Base-by-base conservation (phyloP, 2,113 vertebrate species). In the Python bivittatus region DNA sequence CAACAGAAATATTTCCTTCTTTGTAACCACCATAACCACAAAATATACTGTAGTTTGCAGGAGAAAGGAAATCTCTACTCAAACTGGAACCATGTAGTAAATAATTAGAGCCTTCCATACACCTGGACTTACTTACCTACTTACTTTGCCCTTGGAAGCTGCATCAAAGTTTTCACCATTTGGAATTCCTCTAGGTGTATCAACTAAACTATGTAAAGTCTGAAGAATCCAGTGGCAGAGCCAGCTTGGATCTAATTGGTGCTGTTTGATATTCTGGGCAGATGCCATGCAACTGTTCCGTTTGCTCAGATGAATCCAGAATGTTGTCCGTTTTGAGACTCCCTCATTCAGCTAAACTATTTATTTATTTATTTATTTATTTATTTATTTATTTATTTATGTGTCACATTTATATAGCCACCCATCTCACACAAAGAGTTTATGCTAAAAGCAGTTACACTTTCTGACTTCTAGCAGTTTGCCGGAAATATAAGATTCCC, bases 181-280 rank as follows among this genome's bases (percentile, higher is more conserved):
- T 72, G 84, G 56, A 38, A 91, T 56, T 44, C 61, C 61, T 56
- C 52, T 56, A 33, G n/a, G 44, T 48, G 8, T 64, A 48, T 91
- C 42, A 85, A 9, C 83, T 61, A 53, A 60, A 29, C 56, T 84
- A 15, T 48, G 29, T 38, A 60, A 89, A 64, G 12, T 10, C 57
- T 54, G 44, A 61, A 89, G 23, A 84, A 92, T 53, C 57, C 25
- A 61, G 53, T 84, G 86, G 42, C 53, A 61, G 44, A 79, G 23
- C 7, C 57, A 83, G 56, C 23, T 61, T 83, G 72, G 48, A 9
- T 58, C 17, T 92, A 84, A 92, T 61, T 89, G 87, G 44, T 61
- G 44, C 72, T n/a, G 29, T 84, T 89, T 89, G 61, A 58, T 89
- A 89, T 92, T 92, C 72, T 42, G 22, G 48, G 56, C 56, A 92